Conservation (phyloP, 92 coral and sea anemone species). For the Epizoanthus rinbou region DNA sequence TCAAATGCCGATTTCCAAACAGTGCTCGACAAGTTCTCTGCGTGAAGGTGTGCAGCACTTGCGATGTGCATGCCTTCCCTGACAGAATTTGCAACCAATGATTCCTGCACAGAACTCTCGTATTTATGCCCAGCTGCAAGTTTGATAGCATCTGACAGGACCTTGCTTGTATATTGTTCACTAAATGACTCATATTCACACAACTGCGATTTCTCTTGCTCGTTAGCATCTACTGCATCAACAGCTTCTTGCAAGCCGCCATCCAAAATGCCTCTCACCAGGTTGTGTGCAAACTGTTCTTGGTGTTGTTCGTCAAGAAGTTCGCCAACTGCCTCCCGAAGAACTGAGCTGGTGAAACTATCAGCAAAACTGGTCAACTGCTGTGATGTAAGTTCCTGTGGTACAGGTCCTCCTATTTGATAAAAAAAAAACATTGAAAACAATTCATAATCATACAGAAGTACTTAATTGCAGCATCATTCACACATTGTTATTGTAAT, state of each 20-base stretch:
- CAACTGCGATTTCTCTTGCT: slow-evolving; percentile 47
- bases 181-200: slow-evolving; percentile 59
- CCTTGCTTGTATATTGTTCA: slow-evolving; percentile 18
- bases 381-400: slow-evolving; percentile 1
- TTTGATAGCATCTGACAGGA: slow-evolving; percentile 25
- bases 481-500: neutral
- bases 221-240: slow-evolving; percentile 45
- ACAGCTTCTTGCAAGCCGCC: slow-evolving; percentile 56
- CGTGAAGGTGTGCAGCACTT: slow-evolving; percentile 26
- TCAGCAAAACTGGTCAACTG: slow-evolving; percentile 71
- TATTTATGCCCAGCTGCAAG: slow-evolving; percentile 27
- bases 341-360: slow-evolving; percentile 53
- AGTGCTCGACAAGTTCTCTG: slow-evolving; percentile 31
- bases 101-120: slow-evolving; percentile 24
- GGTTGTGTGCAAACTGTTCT: slow-evolving; percentile 65
- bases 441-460: neutral
- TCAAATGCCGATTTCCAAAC: slow-evolving; percentile 33
- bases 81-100: slow-evolving; percentile 33
- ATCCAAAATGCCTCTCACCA: slow-evolving; percentile 64
- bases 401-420: slow-evolving; percentile 9
- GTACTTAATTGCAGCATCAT: neutral
- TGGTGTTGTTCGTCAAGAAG: slow-evolving; percentile 46
- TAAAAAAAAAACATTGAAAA: slow-evolving; percentile 23
- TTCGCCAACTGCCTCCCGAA: slow-evolving; percentile 68
- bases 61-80: slow-evolving; percentile 35